phyloP scores from a whole-genome alignment of 2,113 vertebrate genomes.

The Tragulus kanchil region DNA sequence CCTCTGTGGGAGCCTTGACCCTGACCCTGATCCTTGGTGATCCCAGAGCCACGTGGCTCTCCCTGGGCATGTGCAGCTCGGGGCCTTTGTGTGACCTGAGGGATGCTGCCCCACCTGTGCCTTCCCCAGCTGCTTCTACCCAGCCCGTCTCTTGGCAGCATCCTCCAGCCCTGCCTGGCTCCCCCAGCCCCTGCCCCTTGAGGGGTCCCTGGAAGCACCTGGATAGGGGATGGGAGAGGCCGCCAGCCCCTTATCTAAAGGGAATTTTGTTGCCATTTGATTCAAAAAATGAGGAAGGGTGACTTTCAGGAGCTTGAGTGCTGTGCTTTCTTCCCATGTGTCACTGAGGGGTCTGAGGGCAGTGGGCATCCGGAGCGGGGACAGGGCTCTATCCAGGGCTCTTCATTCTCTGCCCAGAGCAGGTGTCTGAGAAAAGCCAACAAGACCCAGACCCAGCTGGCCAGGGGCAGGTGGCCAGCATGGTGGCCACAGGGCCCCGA shows the following conservation, averaged over 20 bases:
- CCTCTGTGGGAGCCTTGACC: background rate
- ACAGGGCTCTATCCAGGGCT: accelerated
- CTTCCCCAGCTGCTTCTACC: background rate
- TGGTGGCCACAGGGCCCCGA: background rate
- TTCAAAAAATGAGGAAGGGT: background rate
- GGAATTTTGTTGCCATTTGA: background rate
- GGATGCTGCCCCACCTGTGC: accelerated
- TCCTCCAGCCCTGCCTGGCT: background rate
- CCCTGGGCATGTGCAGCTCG: background rate
- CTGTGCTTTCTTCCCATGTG: background rate
- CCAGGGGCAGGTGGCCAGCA: accelerated
- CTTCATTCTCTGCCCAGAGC: accelerated
- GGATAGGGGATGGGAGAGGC: background rate
- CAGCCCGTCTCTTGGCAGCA: accelerated
- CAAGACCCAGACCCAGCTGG: too few species aligned
- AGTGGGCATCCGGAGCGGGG: background rate
- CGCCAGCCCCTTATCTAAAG: background rate
- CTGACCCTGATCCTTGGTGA: background rate
- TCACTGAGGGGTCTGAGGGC: background rate
- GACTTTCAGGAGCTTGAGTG: accelerated
- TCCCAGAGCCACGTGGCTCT: background rate
- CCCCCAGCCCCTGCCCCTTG: background rate
- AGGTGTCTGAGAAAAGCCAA: background rate
- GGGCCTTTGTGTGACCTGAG: background rate
- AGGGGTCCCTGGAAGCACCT: background rate